phyloP scores from a whole-genome alignment of 2,113 vertebrate species.

The Plestiodon gilberti region DNA sequence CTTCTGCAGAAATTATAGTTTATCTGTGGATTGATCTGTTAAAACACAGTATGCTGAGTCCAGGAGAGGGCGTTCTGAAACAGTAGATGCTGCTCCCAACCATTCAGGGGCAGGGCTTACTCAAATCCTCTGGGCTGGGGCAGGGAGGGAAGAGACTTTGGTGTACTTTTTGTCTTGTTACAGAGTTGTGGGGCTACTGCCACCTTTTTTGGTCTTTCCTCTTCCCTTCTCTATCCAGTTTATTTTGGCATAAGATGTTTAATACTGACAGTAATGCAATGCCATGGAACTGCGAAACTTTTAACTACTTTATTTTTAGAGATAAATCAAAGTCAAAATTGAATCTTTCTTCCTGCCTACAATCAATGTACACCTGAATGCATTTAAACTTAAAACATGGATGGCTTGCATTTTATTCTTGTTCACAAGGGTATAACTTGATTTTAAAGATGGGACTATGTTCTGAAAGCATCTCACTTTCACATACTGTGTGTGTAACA shows the following conservation, averaged over 20 bases:
- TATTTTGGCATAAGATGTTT: background rate
- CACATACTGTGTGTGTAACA: background rate
- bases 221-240: background rate
- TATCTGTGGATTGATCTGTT: background rate
- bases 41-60: background rate
- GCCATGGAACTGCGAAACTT: background rate
- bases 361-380: background rate
- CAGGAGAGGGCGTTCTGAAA: background rate
- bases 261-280: background rate
- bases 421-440: background rate
- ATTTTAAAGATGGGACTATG: background rate
- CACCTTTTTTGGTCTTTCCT: background rate
- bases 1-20: background rate
- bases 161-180: background rate
- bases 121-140: background rate
- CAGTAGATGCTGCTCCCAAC: background rate
- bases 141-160: background rate
- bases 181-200: background rate
- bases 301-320: background rate
- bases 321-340: background rate
- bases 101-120: background rate
- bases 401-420: background rate
- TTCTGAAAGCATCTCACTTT: background rate
- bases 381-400: background rate
- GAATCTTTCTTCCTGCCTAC: background rate